Percentiles rank a stretch among this genome's conserved stretches.
Conservation (phyloP, 2,113 vertebrate species). For the Anarhynchus alexandrinus region DNA sequence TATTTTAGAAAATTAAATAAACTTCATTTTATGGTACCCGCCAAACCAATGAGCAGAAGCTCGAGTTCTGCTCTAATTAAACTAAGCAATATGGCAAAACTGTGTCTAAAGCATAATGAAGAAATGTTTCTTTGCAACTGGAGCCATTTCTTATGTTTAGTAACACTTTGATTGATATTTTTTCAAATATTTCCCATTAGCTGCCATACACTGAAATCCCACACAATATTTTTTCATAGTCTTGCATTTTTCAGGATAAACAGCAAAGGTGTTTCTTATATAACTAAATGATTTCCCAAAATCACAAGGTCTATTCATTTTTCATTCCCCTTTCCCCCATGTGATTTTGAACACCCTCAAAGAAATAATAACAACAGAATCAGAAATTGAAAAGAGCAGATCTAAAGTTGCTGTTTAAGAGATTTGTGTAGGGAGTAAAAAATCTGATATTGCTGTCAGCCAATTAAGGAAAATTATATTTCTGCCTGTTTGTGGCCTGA, state of each 20-base stretch:
- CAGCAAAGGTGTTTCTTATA: neutral
- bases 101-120: conserved; percentile 58
- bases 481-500: neutral
- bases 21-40: conserved; percentile 68
- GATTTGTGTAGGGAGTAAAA: neutral
- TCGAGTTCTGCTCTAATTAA: conserved; percentile 67
- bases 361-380: neutral
- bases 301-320: neutral
- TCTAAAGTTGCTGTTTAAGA: neutral
- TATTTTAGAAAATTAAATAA: conserved; percentile 81
- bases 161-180: conserved; percentile 41
- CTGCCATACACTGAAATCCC: neutral
- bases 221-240: conserved; percentile 28
- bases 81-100: conserved; percentile 66
- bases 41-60: conserved; percentile 69
- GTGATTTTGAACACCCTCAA: neutral
- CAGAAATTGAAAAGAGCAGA: neutral
- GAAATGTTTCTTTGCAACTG: conserved; percentile 42
- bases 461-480: neutral
- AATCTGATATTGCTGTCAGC: neutral
- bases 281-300: conserved; percentile 10
- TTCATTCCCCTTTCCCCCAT: neutral
- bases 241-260: neutral
- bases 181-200: conserved; percentile 27
- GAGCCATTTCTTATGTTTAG: conserved; percentile 42